Evolutionary conservation across 2,797 vertebrate genomes (phyloP), one percentile per base, ranked within the genome.

Genomic region (Periophthalmus magnuspinnatus): DNA sequence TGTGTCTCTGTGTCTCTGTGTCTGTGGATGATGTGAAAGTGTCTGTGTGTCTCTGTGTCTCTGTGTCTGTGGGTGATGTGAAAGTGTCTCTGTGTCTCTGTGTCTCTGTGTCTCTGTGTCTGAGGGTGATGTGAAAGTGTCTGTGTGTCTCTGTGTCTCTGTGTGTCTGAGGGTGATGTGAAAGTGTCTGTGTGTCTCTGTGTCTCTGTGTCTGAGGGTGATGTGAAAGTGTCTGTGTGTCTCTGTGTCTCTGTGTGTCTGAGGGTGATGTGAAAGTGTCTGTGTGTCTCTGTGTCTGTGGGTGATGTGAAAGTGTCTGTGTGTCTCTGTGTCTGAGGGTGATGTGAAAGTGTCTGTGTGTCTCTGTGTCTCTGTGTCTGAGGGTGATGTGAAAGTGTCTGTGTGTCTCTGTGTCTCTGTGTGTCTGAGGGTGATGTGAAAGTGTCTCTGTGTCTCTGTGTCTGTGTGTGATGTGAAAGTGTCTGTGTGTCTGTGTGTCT

Each of bases 191-290:
- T 83, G 78, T 79, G 79, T 28, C 28, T 28, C 9, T 38, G 10
- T 13, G 38, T 60, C 65, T 45, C 73, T 78, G 80, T 71, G 81
- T 45, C 73, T 78, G 80, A 70, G 81, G 72, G 77, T 21, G 6
- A 21, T 83, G 77, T 88, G 87, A 75, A 90, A 89, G 83, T 84
- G 80, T 83, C 90, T 87, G 36, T n/a, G n/a, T n/a, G n/a, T n/a
- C n/a, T n/a, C n/a, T n/a, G n/a, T n/a, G n/a, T n/a, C n/a, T 38
- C 36, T 38, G 36, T 38, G 7, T 9, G 7, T 38, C 7, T 38
- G 36, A 38, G 1, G 9, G 36, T 38, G 8, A n/a, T 38, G 9
- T 38, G n/a, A n/a, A n/a, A n/a, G 78, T 79, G 79, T 28, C 28
- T 28, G 9, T 38, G 10, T 13, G 38, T 60, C 65, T 45, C 73